phyloP scores from a whole-genome alignment of 2,113 vertebrate species.

The Etia nguti region DNA sequence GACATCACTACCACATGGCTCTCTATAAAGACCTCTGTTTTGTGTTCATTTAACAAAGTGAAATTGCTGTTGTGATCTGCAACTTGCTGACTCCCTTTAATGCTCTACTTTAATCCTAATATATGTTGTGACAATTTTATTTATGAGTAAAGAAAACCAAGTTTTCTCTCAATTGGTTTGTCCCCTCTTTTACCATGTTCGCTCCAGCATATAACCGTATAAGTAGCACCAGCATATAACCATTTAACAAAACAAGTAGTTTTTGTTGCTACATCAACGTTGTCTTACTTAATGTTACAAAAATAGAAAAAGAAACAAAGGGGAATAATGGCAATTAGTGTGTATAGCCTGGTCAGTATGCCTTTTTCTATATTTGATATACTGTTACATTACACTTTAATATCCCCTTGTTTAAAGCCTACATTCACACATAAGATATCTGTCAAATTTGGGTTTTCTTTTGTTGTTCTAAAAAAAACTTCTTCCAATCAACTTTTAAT shows the following conservation, averaged over 20 bases:
- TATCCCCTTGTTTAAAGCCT: not conserved
- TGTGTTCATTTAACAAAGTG: not conserved
- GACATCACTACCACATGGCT: slow-evolving; percentile 10
- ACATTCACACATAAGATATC: not conserved
- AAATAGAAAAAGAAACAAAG: not conserved
- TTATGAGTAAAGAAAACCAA: not conserved
- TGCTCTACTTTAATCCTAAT: not conserved
- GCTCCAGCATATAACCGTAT: not conserved
- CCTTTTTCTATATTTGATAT: not conserved
- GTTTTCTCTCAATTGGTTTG: not conserved
- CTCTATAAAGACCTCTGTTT: not conserved
- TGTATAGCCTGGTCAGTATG: not conserved
- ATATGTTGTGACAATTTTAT: not conserved
- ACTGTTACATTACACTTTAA: not conserved
- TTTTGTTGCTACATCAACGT: not conserved
- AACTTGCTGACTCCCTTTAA: not conserved
- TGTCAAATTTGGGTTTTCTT: too few relatives aligned
- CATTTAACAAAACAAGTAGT: too few relatives aligned
- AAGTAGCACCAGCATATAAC: too few relatives aligned
- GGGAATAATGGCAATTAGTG: not conserved
- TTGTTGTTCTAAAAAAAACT: too few relatives aligned
- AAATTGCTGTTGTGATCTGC: not conserved
- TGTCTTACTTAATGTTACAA: not conserved
- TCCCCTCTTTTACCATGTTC: not conserved
- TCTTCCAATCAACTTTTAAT: too few relatives aligned